Evolutionary conservation across 2,113 vertebrate genomes (phyloP), one percentile per base, ranked within the genome.

Genomic region (Elanus axillaris): DNA sequence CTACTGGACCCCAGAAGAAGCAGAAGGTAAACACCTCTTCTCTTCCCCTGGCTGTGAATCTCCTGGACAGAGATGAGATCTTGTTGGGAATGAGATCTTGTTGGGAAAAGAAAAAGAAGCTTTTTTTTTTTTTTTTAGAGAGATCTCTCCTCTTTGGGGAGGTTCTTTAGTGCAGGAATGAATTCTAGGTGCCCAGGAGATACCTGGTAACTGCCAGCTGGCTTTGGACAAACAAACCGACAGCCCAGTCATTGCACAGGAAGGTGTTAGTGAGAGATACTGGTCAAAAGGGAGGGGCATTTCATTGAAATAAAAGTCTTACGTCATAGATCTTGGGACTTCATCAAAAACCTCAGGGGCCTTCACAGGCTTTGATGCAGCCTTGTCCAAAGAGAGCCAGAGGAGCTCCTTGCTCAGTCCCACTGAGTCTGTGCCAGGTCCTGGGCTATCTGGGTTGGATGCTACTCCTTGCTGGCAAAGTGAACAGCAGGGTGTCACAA

Each of bases 1-100:
- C 52, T 99, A 99, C 97, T 99, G 99, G 99, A 99, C 99, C 16
- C 99, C 99, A 4, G 99, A 99, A 72, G 99, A 99, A 93, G 99
- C 99, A 76, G 98, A 99, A 69, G 99, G 99, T 99, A 96, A 98
- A 98, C 90, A 42, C 42, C 25, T 80, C 67, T 47, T 83, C 52
- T 72, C 29, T 63, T 56, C 36, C 16, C 7, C 13, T 60, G 19
- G 11, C 34, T 40, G 9, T 40, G 40, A 42, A 40, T 72, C 34
- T 26, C 21, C 36, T 9, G 5, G n/a, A 7, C 5, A 55, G 71
- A 69, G 45, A 56, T 27, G 23, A 83, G 21, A 45, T 62, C 38
- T 34, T 69, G 7, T 10, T 71, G 47, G 22, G 29, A 38, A 55
- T 26, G 22, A 86, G 27, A 43, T 60, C 36, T 29, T 71, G 9